phyloP scores from a whole-genome alignment of 2,797 vertebrate genomes.

The Chrysocyon brachyurus region DNA sequence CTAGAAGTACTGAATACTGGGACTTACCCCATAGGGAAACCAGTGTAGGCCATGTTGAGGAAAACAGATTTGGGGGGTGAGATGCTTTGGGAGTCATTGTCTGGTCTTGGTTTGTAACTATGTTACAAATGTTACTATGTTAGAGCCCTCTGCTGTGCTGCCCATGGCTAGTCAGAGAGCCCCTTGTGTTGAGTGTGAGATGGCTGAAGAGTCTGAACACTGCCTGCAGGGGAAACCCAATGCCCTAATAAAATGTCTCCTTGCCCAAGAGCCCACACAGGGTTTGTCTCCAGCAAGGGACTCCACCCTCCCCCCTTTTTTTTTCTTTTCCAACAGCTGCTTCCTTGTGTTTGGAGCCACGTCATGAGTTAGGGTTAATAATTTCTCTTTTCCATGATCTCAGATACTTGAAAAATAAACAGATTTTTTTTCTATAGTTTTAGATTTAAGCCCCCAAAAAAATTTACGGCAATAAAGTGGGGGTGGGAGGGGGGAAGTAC shows the following conservation, averaged over 20 bases:
- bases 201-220: not conserved
- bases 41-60: not conserved
- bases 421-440: constrained; percentile 3
- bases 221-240: not conserved
- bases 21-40: not conserved
- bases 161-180: too few relatives aligned
- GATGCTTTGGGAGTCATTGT: not conserved
- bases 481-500: not conserved
- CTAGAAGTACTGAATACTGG: not conserved
- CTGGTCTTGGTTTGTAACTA: not conserved
- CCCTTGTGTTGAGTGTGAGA: not conserved
- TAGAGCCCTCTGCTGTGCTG: not conserved
- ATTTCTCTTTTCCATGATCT: constrained; percentile 62
- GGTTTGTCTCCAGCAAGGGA: not conserved
- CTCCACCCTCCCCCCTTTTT: not conserved
- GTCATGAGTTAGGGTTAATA: not conserved
- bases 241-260: not conserved
- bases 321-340: not conserved
- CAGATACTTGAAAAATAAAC: constrained; percentile 70
- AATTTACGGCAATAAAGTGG: constrained; percentile 82
- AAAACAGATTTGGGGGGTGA: not conserved
- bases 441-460: constrained; percentile 33
- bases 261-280: not conserved
- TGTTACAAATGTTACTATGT: not conserved
- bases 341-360: not conserved